These are phyloP conservation scores for human DNA, from an alignment of 2,113 vertebrate species.

Conservation along the genomic window GRCh38 chrX:125723001-125723500, in stretches of 20 bases:
- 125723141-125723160: background rate
- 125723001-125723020: background rate
- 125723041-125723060: background rate
- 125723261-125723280: background rate
- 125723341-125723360: background rate
- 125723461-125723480: background rate
- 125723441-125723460: background rate
- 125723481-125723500: background rate
- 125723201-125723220: background rate
- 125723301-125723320: background rate
- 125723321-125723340: background rate
- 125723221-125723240: background rate
- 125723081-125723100: background rate
- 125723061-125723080: background rate
- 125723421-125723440: background rate
- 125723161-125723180: background rate
- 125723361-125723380: background rate
- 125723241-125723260: background rate
- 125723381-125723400: background rate
- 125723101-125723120: background rate
- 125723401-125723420: background rate
- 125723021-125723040: background rate
- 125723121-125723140: background rate
- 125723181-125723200: background rate
- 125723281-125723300: background rate